Base-by-base conservation (phyloP, 2,797 vertebrate genomes). In the Chelmon rostratus region DNA sequence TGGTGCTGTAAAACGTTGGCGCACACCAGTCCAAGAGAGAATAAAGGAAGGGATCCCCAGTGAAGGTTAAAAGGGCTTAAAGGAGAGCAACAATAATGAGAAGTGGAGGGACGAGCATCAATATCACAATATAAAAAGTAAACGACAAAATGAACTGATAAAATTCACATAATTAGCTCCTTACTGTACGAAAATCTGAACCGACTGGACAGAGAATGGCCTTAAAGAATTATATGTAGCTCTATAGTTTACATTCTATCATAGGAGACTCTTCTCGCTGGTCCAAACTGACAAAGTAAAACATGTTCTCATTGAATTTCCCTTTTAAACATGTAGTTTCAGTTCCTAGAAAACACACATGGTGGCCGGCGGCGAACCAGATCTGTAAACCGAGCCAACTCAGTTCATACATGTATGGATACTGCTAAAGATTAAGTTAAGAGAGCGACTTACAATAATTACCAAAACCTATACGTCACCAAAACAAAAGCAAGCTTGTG, bases 401-500 rank as follows among this genome's bases (percentile, higher is more conserved):
- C 13, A 63, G 52, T n/a, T 71, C 49, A 75, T 74, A 75, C 19
- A 13, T 42, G 40, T 42, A 9, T 72, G 74, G 82, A 91, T 82
- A 86, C 70, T 79, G 64, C 74, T 89, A 70, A 85, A 90, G 68
- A 81, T 79, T 86, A 91, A 91, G 88, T 89, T 87, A 83, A 80
- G 76, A 87, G 47, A 90, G 82, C 88, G 50, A 70, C 81, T 90
- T 79, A 93, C 92, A 82, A 71, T 87, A 66, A 86, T 88, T 84
- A 94, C 87, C 77, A 78, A 87, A 93, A 83, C 65, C 50, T 84
- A 64, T 52, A 93, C 86, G 28, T 85, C 89, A 94, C 87, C 86
- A 76, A 82, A 91, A 88, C 85, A 65, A 85, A 90, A 93, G 93
- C 92, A 68, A 92, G 92, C 92, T 37, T 62, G 82, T 84, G 89